phyloP scores from a whole-genome alignment of 2,113 vertebrate species.

The Vicugna pacos region DNA sequence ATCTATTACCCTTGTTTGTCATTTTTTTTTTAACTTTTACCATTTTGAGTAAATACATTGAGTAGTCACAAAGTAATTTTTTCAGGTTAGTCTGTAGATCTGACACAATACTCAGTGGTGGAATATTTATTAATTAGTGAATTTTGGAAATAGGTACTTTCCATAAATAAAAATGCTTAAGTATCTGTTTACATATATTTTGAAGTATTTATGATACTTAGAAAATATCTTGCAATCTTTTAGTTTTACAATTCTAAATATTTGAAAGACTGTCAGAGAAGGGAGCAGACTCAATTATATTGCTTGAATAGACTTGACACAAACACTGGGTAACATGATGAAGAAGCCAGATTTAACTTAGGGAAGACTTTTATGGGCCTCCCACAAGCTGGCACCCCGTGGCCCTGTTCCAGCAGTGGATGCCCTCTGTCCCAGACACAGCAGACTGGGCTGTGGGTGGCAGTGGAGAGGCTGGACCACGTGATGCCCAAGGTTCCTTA shows the following conservation, averaged over 20 bases:
- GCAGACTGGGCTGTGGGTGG: background rate
- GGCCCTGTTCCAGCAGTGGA: accelerated
- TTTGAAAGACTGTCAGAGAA: background rate
- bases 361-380: background rate
- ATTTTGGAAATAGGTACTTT: background rate
- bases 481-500: background rate
- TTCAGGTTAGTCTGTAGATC: background rate
- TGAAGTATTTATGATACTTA: background rate
- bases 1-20: background rate
- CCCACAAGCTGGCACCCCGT: background rate
- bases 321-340: background rate
- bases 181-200: background rate
- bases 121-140: background rate
- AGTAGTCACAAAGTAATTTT: background rate
- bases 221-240: background rate
- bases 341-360: background rate
- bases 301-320: background rate
- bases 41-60: background rate
- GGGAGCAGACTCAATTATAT: background rate
- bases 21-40: background rate
- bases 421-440: background rate
- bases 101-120: background rate
- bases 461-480: background rate
- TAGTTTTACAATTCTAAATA: conserved; percentile 8
- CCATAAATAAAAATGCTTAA: conserved; percentile 20